Evolutionary conservation across 2,797 vertebrate species (phyloP), one percentile per base, ranked within the genome.

Genomic region (Anolis apletophallus): DNA sequence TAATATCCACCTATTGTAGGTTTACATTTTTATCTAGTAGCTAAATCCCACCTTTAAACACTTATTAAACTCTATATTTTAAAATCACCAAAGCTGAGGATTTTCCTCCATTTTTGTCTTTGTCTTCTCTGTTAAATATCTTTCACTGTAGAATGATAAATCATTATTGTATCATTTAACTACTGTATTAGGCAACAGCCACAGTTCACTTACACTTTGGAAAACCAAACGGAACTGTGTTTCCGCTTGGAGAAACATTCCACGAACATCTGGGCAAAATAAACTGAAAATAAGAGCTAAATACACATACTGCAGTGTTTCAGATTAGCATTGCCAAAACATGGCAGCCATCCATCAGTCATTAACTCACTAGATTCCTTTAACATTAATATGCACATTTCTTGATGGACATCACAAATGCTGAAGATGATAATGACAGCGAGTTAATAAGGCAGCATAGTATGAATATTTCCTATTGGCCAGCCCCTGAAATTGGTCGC

Each of bases 261-360:
- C 61, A 64, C 73, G 79, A 90, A 93, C 84, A 93, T 95, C 94
- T 95, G 91, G 88, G 75, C 34, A 21, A 87, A 79, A 59, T 54
- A 77, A 81, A 74, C 40, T 40, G 83, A 75, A 84, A 90, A 91
- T 93, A 86, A 9, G 50, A 90, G 40, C 82, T 82, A 91, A 88
- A 72, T 83, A 29, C 77, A 68, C 88, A 57, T 54, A 85, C 93
- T 93, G 85, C 32, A 1, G 55, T 69, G 80, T 87, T 92, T 91
- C 90, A 92, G 90, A 94, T 95, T 94, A 94, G 91, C 93, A 91
- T 93, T 90, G 90, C 46, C 80, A 89, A 92, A 91, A 90, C 76
- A 88, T 93, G 91, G 93, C 93, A 92, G 55, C 67, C 91, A 68
- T 94, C 93, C 90, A 94, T 91, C 88, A 87, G 80, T 88, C 89